Evolutionary conservation across 2,113 vertebrate genomes (phyloP), one percentile per base, ranked within the genome.

Genomic region (Peromyscus californicus): DNA sequence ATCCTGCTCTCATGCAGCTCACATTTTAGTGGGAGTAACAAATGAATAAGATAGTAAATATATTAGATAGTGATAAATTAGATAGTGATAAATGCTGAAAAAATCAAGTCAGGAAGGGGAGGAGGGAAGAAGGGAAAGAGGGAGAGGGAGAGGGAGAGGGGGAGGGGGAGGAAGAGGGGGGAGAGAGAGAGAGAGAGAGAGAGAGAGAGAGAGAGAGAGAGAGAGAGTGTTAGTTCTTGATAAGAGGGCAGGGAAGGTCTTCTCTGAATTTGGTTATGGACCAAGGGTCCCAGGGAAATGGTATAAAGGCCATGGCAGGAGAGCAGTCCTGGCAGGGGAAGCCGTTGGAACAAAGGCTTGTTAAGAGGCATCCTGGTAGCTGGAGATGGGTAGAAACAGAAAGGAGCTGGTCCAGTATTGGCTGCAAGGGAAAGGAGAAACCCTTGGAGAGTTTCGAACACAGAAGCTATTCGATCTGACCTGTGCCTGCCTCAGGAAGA

Each of bases 91-190:
- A 70, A 26, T 89, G 57, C 39, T 70, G 24, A 63, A 70, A 80
- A 31, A 42, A 39, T 92, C 42, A 31, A 63, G 26, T 80, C 17
- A 70, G n/a, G 74, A 48, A 24, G 19, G 29, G 19, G 39, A 42
- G 82, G 57, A 29, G 1, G 5, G 57, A 5, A 2, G 15, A 15
- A 48, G n/a, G 1, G 3, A 13, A 1, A 54, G 22, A 15, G 61
- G 21, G 42, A 15, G 6, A 61, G 59, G 2, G 26, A 17, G 48
- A 33, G 48, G 11, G 76, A 54, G 16, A 54, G 5, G 19, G 29
- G 10, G 31, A 79, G 31, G 13, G 9, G 39, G 21, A 4, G 33
- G 22, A n/a, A 16, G 5, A 61, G 13, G 9, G 39, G 21, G 1
- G 33, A 26, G 42, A 16, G 5, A 61, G 19, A 3, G 26, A 19